phyloP scores from a whole-genome alignment of 2,797 vertebrate species.

The Octomys mimax region DNA sequence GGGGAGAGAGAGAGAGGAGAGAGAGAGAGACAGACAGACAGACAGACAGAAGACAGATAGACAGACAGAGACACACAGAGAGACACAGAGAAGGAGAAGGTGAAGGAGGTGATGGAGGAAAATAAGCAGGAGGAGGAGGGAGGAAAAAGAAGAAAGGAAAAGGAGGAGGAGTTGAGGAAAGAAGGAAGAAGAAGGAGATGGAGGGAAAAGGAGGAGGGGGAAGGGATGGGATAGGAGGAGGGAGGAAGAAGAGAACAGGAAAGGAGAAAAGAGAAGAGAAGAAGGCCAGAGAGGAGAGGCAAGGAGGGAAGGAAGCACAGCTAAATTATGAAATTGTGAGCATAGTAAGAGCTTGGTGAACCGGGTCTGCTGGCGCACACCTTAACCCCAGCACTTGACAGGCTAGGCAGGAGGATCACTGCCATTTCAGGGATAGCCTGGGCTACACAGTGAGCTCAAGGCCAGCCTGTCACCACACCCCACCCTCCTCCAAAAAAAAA shows the following conservation, averaged over 20 bases:
- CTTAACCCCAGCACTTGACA: not conserved
- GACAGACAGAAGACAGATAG: not conserved
- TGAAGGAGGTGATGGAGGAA: not conserved
- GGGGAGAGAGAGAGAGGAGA: not conserved
- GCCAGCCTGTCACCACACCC: not conserved
- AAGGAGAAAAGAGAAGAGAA: no score
- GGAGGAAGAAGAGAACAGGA: no score
- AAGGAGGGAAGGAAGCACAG: not conserved
- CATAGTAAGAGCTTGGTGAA: not conserved
- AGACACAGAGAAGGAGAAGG: not conserved
- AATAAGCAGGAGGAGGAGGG: not conserved
- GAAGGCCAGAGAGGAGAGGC: not conserved
- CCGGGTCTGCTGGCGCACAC: not conserved
- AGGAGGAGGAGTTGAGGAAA: not conserved
- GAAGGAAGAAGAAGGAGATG: not conserved
- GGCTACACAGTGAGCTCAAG: not conserved
- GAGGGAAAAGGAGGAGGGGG: not conserved
- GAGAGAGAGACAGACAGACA: no score
- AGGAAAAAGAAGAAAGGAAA: no score
- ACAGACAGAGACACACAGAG: no score
- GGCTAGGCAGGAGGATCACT: not conserved
- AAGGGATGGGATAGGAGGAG: fast-evolving
- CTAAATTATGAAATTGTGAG: not conserved
- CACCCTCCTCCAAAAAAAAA: no score
- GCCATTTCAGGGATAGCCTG: no score